phyloP scores from a whole-genome alignment of 1,140 invertebrate genomes.

The Dendroctonus ponderosae region DNA sequence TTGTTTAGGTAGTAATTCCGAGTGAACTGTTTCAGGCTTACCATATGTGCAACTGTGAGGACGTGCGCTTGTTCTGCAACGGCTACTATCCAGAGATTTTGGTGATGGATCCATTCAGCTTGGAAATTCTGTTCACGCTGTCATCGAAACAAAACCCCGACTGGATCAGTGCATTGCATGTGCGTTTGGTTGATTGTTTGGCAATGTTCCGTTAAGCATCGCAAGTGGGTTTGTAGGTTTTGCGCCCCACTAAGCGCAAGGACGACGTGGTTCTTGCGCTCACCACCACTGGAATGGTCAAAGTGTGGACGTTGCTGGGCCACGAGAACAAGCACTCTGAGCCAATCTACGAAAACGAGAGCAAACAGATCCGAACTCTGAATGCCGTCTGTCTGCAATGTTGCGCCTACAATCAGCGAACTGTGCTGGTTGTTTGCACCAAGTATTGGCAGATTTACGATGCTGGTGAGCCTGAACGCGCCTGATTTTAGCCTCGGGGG shows the following conservation, averaged over 20 bases:
- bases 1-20: no score
- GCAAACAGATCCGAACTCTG: conserved; percentile 91
- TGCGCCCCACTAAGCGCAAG: conserved; percentile 84
- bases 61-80: conserved; percentile 85
- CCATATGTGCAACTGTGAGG: conserved; percentile 75
- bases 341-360: conserved; percentile 95
- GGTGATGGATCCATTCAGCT: conserved; percentile 93
- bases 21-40: conserved; percentile 64
- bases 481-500: not conserved
- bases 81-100: conserved; percentile 98
- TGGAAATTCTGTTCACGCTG: conserved; percentile 90
- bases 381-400: conserved; percentile 93
- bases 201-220: not conserved
- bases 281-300: conserved; percentile 94
- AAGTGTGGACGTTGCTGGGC: conserved; percentile 93
- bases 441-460: conserved; percentile 96
- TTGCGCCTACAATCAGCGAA: conserved; percentile 93
- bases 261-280: conserved; percentile 96
- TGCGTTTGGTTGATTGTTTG: conserved; percentile 49
- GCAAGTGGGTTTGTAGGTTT: conserved; percentile 52
- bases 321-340: conserved; percentile 84
- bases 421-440: conserved; percentile 92
- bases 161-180: conserved; percentile 96
- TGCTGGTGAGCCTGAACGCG: conserved; percentile 53
- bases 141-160: conserved; percentile 95